A percentile compares a stretch with the other conserved stretches of the same genome.
These are phyloP conservation scores for Acanthosepion lycidas DNA, from an alignment of 2,888 invertebrate species.

Conservation along the genomic window DNA sequence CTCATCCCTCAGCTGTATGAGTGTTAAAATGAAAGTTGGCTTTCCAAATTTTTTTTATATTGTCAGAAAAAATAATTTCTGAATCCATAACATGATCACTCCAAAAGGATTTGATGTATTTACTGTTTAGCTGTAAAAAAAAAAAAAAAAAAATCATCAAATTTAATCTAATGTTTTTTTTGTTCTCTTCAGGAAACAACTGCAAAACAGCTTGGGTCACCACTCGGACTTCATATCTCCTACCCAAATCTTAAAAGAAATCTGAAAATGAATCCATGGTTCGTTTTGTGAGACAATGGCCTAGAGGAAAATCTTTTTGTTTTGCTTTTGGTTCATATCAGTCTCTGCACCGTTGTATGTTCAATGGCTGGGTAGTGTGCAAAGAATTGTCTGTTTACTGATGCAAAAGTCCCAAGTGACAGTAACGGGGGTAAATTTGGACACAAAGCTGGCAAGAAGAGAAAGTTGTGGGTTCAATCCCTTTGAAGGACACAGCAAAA, in stretches of 20 bases:
- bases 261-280: neutral
- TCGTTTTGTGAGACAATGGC: neutral
- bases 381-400: neutral
- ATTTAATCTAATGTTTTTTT: neutral
- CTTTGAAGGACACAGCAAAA: too few species aligned
- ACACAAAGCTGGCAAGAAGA: too few species aligned
- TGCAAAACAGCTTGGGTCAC: neutral
- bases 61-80: too few species aligned
- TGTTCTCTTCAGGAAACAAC: neutral
- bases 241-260: neutral
- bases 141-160: too few species aligned
- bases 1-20: too few species aligned
- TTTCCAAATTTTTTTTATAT: too few species aligned
- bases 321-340: too few species aligned
- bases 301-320: neutral
- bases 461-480: too few species aligned
- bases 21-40: too few species aligned
- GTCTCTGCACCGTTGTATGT: neutral
- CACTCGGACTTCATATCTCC: neutral
- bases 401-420: neutral
- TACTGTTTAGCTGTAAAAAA: too few species aligned
- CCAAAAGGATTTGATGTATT: too few species aligned
- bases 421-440: neutral
- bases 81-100: too few species aligned
- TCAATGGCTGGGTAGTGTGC: neutral